Conservation (phyloP, 2,113 vertebrate species). For the Rhinogobius similis region DNA sequence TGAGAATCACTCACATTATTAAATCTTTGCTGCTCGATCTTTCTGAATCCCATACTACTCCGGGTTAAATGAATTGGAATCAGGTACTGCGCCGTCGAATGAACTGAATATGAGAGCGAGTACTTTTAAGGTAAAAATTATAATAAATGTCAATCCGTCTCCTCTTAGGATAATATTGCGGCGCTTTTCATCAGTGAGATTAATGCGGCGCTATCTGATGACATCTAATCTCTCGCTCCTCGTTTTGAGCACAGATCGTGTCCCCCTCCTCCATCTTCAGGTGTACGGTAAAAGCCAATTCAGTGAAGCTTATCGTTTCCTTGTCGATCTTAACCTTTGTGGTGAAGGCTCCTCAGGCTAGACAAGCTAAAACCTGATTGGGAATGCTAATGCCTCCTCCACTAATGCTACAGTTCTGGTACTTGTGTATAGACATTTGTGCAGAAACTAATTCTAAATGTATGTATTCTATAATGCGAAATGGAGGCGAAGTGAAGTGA, state of each 20-base stretch:
- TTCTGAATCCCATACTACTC: not conserved
- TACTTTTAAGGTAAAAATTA: not conserved
- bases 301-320: slow-evolving; percentile 14
- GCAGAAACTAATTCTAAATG: no score
- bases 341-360: not conserved
- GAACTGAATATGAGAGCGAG: slow-evolving; percentile 4
- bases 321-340: slow-evolving; percentile 30
- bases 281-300: slow-evolving; percentile 8
- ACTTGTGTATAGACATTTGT: no score
- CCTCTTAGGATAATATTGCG: slow-evolving; percentile 4
- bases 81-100: not conserved
- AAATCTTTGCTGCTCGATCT: not conserved
- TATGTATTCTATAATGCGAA: no score
- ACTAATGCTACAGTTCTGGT: not conserved
- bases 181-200: slow-evolving; percentile 9
- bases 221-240: slow-evolving; percentile 17
- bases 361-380: not conserved
- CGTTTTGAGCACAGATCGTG: slow-evolving; percentile 1
- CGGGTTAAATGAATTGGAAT: not conserved
- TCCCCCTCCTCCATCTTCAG: not conserved
- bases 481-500: no score
- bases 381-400: not conserved
- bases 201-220: slow-evolving; percentile 11
- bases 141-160: slow-evolving; percentile 1
- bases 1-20: not conserved